Percentiles rank a stretch among this genome's conserved stretches.
Conservation (phyloP, 2,797 vertebrate genomes). For the Poeciliopsis gracilis region DNA sequence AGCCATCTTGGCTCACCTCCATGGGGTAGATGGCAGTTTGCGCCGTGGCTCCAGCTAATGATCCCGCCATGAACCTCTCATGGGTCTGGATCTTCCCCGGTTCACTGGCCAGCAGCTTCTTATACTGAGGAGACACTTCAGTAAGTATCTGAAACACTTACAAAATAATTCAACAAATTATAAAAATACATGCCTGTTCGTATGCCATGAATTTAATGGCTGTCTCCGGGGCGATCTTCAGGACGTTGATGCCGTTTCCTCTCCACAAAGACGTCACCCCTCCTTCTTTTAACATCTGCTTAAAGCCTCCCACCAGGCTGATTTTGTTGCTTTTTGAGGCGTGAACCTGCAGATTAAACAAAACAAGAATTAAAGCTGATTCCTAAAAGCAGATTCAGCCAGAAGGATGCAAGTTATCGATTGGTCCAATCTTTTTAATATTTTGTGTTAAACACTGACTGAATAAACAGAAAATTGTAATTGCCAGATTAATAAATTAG, state of each 20-base stretch:
- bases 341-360: slow-evolving; percentile 83
- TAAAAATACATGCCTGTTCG: slow-evolving; percentile 84
- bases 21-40: slow-evolving; percentile 96
- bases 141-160: neutral
- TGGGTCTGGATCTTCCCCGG: slow-evolving; percentile 84
- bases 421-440: too few species aligned
- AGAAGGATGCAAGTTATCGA: neutral
- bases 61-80: slow-evolving; percentile 93
- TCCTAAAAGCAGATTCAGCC: neutral
- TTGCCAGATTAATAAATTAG: too few species aligned
- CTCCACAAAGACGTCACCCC: slow-evolving; percentile 89
- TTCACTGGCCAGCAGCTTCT: slow-evolving; percentile 88
- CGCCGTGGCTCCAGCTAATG: slow-evolving; percentile 92
- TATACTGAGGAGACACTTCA: slow-evolving; percentile 81
- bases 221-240: slow-evolving; percentile 96
- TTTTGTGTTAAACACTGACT: too few species aligned
- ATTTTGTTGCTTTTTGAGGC: slow-evolving; percentile 88
- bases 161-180: neutral
- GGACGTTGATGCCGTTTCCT: slow-evolving; percentile 92
- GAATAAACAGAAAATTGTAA: too few species aligned
- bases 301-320: slow-evolving; percentile 87
- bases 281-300: slow-evolving; percentile 94
- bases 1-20: slow-evolving; percentile 82
- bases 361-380: neutral
- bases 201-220: slow-evolving; percentile 96